Evolutionary conservation across 2,797 vertebrate genomes (phyloP).

Genomic region (Pipistrellus kuhlii): DNA sequence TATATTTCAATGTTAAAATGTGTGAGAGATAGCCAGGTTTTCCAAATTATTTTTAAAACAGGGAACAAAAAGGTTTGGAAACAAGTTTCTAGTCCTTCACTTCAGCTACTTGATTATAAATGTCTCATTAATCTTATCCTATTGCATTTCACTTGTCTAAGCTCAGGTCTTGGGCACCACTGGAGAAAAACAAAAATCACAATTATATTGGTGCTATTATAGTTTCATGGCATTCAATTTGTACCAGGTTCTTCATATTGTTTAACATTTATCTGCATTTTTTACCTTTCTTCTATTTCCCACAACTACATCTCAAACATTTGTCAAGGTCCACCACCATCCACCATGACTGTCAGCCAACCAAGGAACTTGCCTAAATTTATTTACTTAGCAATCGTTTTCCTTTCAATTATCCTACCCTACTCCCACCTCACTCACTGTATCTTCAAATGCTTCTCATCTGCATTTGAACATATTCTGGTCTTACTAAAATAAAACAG

Average conservation of each 20-base stretch:
- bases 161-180: neutral
- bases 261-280: neutral
- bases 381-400: neutral
- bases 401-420: neutral
- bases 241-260: neutral
- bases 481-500: neutral
- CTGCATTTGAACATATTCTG: neutral
- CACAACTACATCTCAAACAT: neutral
- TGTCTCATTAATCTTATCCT: neutral
- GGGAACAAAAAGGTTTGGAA: neutral
- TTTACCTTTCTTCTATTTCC: slow-evolving; percentile 26
- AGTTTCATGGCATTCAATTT: neutral
- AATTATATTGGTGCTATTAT: neutral
- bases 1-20: neutral
- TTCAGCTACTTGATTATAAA: neutral
- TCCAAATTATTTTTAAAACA: slow-evolving; percentile 25
- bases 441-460: slow-evolving; percentile 2
- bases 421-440: neutral
- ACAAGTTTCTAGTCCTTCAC: neutral
- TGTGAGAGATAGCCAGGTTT: neutral
- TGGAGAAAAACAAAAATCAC: neutral
- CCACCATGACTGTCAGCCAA: neutral
- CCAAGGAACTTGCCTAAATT: neutral
- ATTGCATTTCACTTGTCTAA: neutral
- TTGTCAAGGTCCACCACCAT: neutral